Percentiles rank a stretch among this genome's conserved stretches.
Evolutionary conservation across 2,888 invertebrate species (phyloP).

Genomic region (Saturnia japonica): DNA sequence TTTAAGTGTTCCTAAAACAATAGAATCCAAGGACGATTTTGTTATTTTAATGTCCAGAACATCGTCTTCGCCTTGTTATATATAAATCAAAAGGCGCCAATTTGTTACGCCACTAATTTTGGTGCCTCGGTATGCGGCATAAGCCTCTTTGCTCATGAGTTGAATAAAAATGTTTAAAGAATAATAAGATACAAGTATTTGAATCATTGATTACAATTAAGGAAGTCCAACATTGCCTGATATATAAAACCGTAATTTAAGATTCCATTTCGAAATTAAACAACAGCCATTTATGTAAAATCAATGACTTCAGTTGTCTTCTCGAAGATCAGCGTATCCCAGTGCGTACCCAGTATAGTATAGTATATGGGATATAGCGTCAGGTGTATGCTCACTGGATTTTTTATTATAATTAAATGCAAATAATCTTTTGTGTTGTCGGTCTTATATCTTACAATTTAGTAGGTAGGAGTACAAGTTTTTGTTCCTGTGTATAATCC

Average conservation of each 20-base stretch:
- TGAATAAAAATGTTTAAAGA: slow-evolving; percentile 45
- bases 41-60: slow-evolving; percentile 19
- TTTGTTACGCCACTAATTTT: slow-evolving; percentile 43
- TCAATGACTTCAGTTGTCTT: neutral
- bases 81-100: slow-evolving; percentile 51
- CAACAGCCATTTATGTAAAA: neutral
- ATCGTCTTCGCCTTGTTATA: slow-evolving; percentile 13
- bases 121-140: slow-evolving; percentile 38
- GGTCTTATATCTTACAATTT: neutral
- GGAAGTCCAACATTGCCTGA: slow-evolving; percentile 6
- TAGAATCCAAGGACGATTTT: slow-evolving; percentile 28
- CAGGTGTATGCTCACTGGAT: neutral
- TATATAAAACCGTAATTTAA: neutral
- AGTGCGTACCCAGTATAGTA: too few species aligned
- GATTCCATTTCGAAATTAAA: neutral
- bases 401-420: neutral
- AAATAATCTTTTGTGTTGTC: too few species aligned
- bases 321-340: too few species aligned
- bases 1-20: slow-evolving; percentile 20
- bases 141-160: slow-evolving; percentile 44
- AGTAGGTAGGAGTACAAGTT: neutral
- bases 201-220: slow-evolving; percentile 16
- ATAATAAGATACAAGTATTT: slow-evolving; percentile 16
- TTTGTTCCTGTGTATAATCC: neutral
- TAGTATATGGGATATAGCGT: neutral